Conservation (phyloP, 2,113 vertebrate genomes). For the Fukomys damarensis region DNA sequence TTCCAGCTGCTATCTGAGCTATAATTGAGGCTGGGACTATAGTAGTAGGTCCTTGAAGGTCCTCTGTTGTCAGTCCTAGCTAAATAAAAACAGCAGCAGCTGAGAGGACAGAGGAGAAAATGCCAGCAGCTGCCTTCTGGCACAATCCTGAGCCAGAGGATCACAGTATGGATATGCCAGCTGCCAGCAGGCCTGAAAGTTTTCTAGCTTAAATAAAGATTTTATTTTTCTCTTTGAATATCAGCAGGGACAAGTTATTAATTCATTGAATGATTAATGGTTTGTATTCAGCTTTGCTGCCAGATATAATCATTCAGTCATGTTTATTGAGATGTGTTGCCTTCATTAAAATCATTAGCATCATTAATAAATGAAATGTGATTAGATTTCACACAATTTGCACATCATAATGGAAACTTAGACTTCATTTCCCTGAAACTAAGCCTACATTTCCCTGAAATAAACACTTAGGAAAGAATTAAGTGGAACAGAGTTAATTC, state of each 20-base stretch:
- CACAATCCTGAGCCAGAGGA: neutral
- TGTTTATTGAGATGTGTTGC: slow-evolving; percentile 40
- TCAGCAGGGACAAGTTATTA: slow-evolving; percentile 21
- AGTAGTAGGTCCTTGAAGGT: neutral
- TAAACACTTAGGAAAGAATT: slow-evolving; percentile 11
- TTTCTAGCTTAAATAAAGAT: neutral
- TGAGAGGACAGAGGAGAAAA: neutral
- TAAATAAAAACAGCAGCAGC: neutral
- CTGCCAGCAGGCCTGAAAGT: neutral
- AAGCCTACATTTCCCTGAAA: slow-evolving; percentile 27
- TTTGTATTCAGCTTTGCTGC: slow-evolving; percentile 46
- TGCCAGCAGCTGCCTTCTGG: neutral
- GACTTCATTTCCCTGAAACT: slow-evolving; percentile 23
- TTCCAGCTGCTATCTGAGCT: neutral
- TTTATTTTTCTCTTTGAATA: slow-evolving; percentile 42
- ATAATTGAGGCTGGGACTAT: neutral
- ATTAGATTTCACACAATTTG: slow-evolving; percentile 46
- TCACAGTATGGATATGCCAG: neutral
- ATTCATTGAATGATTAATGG: slow-evolving; percentile 45
- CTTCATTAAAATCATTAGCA: slow-evolving; percentile 60
- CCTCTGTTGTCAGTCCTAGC: neutral
- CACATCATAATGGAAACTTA: neutral
- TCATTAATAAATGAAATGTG: slow-evolving; percentile 57
- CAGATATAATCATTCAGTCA: slow-evolving; percentile 57
- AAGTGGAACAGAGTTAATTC: slow-evolving; percentile 36